Base-by-base conservation (phyloP, 2,797 vertebrate genomes). In the Knipowitschia caucasica region DNA sequence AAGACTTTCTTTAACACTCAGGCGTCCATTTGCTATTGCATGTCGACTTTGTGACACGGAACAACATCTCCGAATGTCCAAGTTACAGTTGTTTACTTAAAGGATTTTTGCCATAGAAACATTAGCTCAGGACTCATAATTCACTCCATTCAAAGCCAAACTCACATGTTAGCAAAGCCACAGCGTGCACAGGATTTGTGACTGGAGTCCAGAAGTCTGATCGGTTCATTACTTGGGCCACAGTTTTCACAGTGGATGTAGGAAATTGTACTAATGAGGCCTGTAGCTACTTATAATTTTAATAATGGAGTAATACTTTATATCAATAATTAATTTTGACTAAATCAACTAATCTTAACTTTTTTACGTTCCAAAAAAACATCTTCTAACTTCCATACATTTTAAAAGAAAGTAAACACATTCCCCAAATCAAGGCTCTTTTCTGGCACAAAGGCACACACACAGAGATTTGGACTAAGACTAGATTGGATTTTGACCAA, bases 61-160 rank as follows among this genome's bases (percentile, higher is more conserved):
- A 10, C 3, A 24, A 42, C 10, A 11, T 11, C 31, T n/a, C 21
- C 18, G 24, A 27, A 11, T n/a, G 62, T 55, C 62, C 1, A 24
- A 59, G 33, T 50, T 31, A 11, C 21, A 6, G 35, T 14, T 40
- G 27, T 50, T 40, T 61, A 56, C 15, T 69, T 20, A 63, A 55
- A 72, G 47, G 51, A 75, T 69, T 73, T 38, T 57, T 50, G 43
- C 23, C 47, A 42, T 36, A 30, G n/a, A 24, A 17, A 64, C 56
- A 46, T 67, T 33, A 56, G 63, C 69, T 61, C 34, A 73, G 58
- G 69, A 46, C 50, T 26, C 35, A 56, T 84, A 80, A 82, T 72
- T 76, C 29, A 30, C 53, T 64, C 57, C 60, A 73, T 80, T 81
- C 71, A 77, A 62, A 70, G 59, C 27, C 30, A 57, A 31, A 35